A percentile compares a stretch with the other conserved stretches of the same genome.
These are phyloP conservation scores for Holacanthella duospinosa DNA, from an alignment of 2,888 invertebrate genomes.

Conservation along the genomic window DNA sequence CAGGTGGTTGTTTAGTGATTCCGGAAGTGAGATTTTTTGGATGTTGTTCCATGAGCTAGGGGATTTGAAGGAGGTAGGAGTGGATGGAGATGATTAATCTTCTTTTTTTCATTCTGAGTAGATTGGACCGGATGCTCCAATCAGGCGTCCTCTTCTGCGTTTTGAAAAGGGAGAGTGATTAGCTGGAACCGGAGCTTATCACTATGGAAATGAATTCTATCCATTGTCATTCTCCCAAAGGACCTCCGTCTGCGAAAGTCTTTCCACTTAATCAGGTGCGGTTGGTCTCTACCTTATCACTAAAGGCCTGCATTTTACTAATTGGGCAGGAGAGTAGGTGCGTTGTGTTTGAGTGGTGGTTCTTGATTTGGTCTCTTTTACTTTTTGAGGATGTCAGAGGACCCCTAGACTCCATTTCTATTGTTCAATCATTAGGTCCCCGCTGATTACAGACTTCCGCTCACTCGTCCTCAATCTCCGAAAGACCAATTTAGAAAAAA, in stretches of 20 bases:
- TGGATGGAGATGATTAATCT: not conserved
- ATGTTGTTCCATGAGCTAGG: too few species aligned
- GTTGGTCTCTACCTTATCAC: not conserved
- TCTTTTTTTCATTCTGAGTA: not conserved
- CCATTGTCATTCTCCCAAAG: slow-evolving; percentile 7
- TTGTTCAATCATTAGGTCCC: not conserved
- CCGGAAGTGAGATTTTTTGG: too few species aligned
- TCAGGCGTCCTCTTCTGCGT: not conserved
- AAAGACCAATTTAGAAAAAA: not conserved
- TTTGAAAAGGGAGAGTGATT: not conserved
- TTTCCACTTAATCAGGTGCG: not conserved
- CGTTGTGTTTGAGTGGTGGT: too few species aligned
- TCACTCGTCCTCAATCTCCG: not conserved
- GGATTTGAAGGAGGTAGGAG: too few species aligned
- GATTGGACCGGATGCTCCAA: not conserved
- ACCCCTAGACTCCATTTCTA: not conserved
- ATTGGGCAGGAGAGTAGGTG: not conserved
- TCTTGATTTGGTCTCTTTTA: too few species aligned
- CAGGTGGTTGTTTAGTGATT: too few species aligned
- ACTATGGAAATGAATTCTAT: slow-evolving; percentile 29
- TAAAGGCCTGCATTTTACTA: not conserved
- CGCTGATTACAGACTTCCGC: not conserved
- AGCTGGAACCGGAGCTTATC: slow-evolving; percentile 12
- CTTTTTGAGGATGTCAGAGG: too few species aligned
- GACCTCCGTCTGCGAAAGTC: not conserved